phyloP scores from a whole-genome alignment of 2,797 vertebrate genomes.

The Acridotheres tristis region DNA sequence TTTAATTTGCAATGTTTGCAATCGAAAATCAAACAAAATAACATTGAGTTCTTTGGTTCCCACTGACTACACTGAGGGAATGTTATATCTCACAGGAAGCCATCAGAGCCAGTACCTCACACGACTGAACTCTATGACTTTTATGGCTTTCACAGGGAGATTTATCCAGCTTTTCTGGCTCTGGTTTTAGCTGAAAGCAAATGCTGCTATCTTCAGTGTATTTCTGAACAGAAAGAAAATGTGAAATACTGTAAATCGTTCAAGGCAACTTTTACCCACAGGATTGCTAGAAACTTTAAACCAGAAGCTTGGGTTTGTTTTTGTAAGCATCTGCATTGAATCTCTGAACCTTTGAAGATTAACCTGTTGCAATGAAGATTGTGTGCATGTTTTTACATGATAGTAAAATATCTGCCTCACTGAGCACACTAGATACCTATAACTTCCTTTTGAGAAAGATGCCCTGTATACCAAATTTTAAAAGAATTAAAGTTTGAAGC shows the following conservation, averaged over 20 bases:
- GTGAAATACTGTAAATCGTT: background rate
- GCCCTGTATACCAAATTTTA: background rate
- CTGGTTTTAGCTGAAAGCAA: slow-evolving; percentile 7
- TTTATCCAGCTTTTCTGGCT: slow-evolving; percentile 36
- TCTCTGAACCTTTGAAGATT: background rate
- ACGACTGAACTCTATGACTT: background rate
- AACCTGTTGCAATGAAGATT: background rate
- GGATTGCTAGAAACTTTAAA: slow-evolving; percentile 1
- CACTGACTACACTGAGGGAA: background rate
- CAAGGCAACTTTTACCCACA: background rate
- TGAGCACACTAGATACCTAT: background rate
- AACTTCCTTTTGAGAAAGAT: background rate
- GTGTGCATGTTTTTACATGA: background rate
- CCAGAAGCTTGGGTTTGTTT: slow-evolving; percentile 4
- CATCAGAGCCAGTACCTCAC: background rate
- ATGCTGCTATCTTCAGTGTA: background rate
- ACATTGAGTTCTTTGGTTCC: background rate
- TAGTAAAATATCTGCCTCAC: background rate
- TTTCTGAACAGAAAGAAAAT: slow-evolving; percentile 1
- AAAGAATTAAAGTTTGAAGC: background rate
- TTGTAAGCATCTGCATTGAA: background rate
- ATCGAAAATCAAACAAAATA: background rate
- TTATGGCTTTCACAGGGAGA: background rate
- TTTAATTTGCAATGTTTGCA: background rate
- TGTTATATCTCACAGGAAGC: background rate